These are phyloP conservation scores for Kradibia gibbosae DNA, from an alignment of 1,140 invertebrate genomes.

Conservation along the genomic window DNA sequence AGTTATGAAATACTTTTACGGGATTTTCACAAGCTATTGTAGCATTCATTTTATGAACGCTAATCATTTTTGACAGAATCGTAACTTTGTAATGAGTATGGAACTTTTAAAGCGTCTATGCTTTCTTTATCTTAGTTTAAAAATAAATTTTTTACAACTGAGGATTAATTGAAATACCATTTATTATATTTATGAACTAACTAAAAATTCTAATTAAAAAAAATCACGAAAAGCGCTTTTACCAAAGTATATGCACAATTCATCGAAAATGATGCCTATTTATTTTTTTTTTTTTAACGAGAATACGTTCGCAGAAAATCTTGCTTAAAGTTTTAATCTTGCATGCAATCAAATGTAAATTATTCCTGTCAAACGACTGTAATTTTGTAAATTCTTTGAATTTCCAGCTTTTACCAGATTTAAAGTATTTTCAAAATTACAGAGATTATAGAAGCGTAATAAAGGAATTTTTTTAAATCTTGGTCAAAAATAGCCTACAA, in stretches of 20 bases:
- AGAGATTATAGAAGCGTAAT: background rate
- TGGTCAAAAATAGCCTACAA: background rate
- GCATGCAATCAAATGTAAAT: slow-evolving; percentile 20
- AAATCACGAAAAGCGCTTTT: background rate
- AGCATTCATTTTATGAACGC: background rate
- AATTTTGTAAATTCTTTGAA: slow-evolving; percentile 28
- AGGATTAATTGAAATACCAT: background rate
- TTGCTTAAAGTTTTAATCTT: slow-evolving; percentile 15
- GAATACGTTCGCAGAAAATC: slow-evolving; percentile 14
- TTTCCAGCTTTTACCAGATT: background rate
- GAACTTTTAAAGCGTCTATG: background rate
- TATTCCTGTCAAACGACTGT: slow-evolving; percentile 24
- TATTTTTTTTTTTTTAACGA: slow-evolving; percentile 4
- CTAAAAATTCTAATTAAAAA: background rate
- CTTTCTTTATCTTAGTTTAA: background rate
- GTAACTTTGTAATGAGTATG: background rate
- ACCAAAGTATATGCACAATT: background rate
- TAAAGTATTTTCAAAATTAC: slow-evolving; percentile 15
- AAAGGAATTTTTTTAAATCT: slow-evolving; percentile 7
- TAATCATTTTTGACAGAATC: slow-evolving; percentile 1
- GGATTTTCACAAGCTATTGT: background rate
- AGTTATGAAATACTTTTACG: background rate
- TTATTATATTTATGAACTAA: background rate
- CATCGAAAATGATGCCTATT: background rate
- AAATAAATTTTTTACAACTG: background rate